A percentile compares a stretch with the other conserved stretches of the same genome.
Evolutionary conservation across 2,888 invertebrate species (phyloP).

Genomic region (Malthinus flaveolus): DNA sequence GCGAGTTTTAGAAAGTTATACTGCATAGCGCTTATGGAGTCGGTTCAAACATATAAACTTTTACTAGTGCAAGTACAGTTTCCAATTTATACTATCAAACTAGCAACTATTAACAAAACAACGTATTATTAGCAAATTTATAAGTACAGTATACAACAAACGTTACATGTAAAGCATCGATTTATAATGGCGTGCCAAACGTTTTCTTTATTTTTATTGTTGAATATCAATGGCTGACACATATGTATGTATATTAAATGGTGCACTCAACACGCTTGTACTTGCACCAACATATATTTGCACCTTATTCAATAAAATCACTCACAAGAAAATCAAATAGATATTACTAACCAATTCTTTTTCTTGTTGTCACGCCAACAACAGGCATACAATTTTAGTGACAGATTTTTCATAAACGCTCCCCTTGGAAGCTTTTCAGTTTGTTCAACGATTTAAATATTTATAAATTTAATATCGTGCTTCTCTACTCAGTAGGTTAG

Average conservation of each 20-base stretch:
- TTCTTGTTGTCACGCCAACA: slow-evolving; percentile 7
- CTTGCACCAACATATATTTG: slow-evolving; percentile 22
- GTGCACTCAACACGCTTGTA: slow-evolving; percentile 15
- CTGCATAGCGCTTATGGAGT: too few relatives aligned
- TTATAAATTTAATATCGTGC: slow-evolving; percentile 6
- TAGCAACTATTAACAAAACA: too few relatives aligned
- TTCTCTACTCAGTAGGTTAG: neutral
- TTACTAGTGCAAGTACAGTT: too few relatives aligned
- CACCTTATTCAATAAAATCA: slow-evolving; percentile 32
- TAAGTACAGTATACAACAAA: neutral
- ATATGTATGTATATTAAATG: slow-evolving; percentile 13
- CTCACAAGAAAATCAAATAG: slow-evolving; percentile 35
- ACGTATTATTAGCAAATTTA: neutral
- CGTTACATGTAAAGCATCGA: neutral
- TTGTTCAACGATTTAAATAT: slow-evolving; percentile 18
- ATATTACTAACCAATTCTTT: slow-evolving; percentile 27
- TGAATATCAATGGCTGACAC: slow-evolving; percentile 12
- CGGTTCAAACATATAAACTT: too few relatives aligned
- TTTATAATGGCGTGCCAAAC: too few relatives aligned
- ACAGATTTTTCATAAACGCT: slow-evolving; percentile 17
- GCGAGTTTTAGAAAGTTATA: too few relatives aligned
- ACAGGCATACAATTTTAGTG: slow-evolving; percentile 16
- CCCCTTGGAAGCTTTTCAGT: slow-evolving; percentile 15
- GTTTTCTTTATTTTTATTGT: neutral
- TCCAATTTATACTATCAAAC: too few relatives aligned